These are phyloP conservation scores for Martes martes DNA, from an alignment of 2,113 vertebrate genomes.

Conservation along the genomic window DNA sequence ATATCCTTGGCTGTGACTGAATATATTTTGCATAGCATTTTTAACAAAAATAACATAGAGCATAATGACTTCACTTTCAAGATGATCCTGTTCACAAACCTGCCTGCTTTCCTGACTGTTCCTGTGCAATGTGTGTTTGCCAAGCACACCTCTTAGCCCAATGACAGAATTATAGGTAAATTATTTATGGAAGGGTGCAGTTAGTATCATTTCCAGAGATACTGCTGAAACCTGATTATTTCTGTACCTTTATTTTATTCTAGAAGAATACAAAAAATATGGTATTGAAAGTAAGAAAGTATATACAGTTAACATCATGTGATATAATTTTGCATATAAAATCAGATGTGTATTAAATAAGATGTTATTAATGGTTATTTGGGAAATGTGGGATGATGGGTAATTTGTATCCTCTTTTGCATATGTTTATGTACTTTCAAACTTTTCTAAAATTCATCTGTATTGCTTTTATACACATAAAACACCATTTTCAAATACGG, in stretches of 20 bases:
- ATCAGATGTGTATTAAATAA: neutral
- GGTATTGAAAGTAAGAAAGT: neutral
- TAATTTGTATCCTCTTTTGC: neutral
- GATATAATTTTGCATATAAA: neutral
- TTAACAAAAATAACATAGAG: conserved; percentile 45
- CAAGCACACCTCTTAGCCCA: neutral
- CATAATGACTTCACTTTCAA: conserved; percentile 5
- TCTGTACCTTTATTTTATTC: neutral
- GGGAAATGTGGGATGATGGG: neutral
- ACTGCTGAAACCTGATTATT: neutral
- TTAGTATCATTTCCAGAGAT: neutral
- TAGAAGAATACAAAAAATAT: neutral
- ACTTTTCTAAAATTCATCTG: neutral
- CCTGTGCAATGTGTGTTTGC: neutral
- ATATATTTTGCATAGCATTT: conserved; percentile 27
- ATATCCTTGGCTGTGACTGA: conserved; percentile 29
- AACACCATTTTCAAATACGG: neutral
- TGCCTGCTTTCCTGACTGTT: neutral
- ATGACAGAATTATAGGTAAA: neutral
- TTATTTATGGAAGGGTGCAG: neutral
- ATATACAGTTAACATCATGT: neutral
- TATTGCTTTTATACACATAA: neutral
- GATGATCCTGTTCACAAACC: neutral
- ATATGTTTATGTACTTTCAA: neutral
- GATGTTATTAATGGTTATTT: neutral